Evolutionary conservation across 92 coral and sea anemone genomes (phyloP).

Genomic region (Palythoa grandiflora): DNA sequence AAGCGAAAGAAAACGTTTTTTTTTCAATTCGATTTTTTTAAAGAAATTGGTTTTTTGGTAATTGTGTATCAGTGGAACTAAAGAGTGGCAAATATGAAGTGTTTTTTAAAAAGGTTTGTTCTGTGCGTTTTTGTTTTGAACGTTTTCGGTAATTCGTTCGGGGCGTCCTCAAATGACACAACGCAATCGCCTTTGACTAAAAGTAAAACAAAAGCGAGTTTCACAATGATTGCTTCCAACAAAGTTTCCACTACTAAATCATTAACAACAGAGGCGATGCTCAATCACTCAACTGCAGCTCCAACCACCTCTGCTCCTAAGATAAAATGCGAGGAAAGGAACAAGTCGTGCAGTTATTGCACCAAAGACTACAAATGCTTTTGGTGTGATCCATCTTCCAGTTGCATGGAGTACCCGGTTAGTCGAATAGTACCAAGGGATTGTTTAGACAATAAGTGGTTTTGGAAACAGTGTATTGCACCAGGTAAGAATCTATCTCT

Average conservation of each 20-base stretch:
- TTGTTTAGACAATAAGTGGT: slow-evolving; percentile 92
- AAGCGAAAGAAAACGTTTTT: background rate
- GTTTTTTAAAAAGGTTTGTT: background rate
- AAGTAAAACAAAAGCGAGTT: slow-evolving; percentile 1
- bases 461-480: slow-evolving; percentile 84
- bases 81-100: background rate
- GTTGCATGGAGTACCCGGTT: slow-evolving; percentile 70
- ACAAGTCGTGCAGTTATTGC: slow-evolving; percentile 78
- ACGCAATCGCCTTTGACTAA: slow-evolving; percentile 18
- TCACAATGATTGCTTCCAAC: slow-evolving; percentile 14
- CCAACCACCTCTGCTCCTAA: slow-evolving; percentile 63
- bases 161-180: background rate
- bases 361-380: slow-evolving; percentile 72
- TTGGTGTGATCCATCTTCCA: slow-evolving; percentile 79
- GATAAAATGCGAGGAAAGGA: slow-evolving; percentile 66
- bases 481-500: slow-evolving; percentile 65
- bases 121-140: background rate
- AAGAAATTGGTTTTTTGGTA: no score
- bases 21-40: background rate
- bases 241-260: slow-evolving; percentile 11
- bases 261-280: background rate
- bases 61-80: background rate
- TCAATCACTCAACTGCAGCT: slow-evolving; percentile 36
- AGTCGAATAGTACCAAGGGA: slow-evolving; percentile 73
- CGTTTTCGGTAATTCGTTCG: background rate